phyloP scores from a whole-genome alignment of 2,888 invertebrate genomes.

The Melanargia galathea region DNA sequence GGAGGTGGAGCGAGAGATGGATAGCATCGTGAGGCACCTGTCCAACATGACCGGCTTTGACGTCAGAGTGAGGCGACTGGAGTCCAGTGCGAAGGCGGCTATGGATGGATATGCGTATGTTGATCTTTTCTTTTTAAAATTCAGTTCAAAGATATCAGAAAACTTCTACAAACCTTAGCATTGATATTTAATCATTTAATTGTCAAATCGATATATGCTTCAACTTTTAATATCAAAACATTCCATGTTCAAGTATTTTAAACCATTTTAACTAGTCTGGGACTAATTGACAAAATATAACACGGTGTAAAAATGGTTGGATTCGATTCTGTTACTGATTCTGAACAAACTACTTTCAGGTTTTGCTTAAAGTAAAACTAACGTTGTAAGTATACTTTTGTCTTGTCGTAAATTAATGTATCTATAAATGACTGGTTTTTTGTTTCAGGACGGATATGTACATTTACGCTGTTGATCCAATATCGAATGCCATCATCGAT shows the following conservation, averaged over 20 bases:
- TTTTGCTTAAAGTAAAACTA: too few relatives aligned
- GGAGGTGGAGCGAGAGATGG: conserved; percentile 87
- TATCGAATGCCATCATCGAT: conserved; percentile 90
- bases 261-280: too few relatives aligned
- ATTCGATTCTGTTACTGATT: too few relatives aligned
- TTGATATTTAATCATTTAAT: background rate
- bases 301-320: too few relatives aligned
- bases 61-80: conserved; percentile 88
- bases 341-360: too few relatives aligned
- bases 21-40: conserved; percentile 85
- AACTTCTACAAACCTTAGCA: background rate
- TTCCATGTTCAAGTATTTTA: too few relatives aligned
- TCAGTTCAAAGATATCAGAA: too few relatives aligned
- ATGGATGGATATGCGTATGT: conserved; percentile 87
- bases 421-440: conserved; percentile 16
- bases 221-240: background rate
- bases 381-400: too few relatives aligned
- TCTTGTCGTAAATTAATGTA: too few relatives aligned
- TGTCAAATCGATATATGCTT: background rate
- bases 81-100: conserved; percentile 86
- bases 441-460: conserved; percentile 90
- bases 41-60: conserved; percentile 90
- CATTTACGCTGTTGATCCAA: conserved; percentile 91
- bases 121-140: background rate
- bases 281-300: too few relatives aligned